Evolutionary conservation across 2,113 vertebrate genomes (phyloP).

Genomic region (Planiliza haematocheilus): DNA sequence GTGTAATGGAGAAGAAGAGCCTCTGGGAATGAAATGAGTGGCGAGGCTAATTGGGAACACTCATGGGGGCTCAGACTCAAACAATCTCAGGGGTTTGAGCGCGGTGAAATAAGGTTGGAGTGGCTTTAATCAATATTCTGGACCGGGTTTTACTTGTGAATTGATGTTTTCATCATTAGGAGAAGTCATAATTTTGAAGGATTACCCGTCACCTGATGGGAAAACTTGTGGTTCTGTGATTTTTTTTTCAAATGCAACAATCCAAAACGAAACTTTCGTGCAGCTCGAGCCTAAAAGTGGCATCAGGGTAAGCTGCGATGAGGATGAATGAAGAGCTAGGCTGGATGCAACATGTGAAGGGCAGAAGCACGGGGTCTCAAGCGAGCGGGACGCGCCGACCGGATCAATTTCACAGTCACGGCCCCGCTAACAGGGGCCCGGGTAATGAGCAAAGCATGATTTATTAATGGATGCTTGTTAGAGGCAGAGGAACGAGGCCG

Average conservation of each 20-base stretch:
- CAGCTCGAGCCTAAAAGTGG: neutral
- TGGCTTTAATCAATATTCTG: constrained; percentile 38
- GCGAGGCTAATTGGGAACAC: constrained; percentile 66
- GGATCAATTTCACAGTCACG: constrained; percentile 75
- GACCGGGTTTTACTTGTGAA: constrained; percentile 3
- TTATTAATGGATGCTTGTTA: constrained; percentile 78
- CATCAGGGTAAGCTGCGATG: neutral
- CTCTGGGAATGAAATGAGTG: constrained; percentile 57
- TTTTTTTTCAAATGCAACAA: too few relatives aligned
- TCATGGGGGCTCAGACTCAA: constrained; percentile 51
- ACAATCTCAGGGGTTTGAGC: constrained; percentile 29
- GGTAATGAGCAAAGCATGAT: constrained; percentile 77
- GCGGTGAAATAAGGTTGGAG: constrained; percentile 19
- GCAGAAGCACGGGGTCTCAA: constrained; percentile 38
- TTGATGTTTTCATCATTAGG: constrained; percentile 26
- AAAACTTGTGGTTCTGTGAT: too few relatives aligned
- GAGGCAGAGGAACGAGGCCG: constrained; percentile 47
- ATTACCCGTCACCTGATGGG: too few relatives aligned
- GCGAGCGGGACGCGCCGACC: constrained; percentile 48
- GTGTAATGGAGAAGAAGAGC: constrained; percentile 63
- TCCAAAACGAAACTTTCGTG: neutral
- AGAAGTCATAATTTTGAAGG: constrained; percentile 12
- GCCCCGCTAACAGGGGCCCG: constrained; percentile 68
- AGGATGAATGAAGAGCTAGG: neutral
- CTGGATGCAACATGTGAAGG: constrained; percentile 41